phyloP scores from a whole-genome alignment of 2,797 vertebrate genomes.

The Steatocranus sp. region DNA sequence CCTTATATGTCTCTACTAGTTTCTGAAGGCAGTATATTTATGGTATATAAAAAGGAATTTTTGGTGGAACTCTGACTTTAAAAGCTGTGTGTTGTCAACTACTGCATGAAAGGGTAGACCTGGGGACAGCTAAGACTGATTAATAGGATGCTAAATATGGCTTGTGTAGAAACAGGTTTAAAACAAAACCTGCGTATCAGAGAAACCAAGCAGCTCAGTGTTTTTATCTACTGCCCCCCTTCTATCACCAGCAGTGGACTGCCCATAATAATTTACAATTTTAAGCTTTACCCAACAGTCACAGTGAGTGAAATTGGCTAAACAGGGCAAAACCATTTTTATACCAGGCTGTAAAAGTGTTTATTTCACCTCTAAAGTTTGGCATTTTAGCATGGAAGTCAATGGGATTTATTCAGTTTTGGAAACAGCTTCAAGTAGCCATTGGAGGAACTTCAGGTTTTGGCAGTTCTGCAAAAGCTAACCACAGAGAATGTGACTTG shows the following conservation, averaged over 20 bases:
- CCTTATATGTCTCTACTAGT: neutral
- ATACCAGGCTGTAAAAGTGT: neutral
- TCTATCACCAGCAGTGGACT: neutral
- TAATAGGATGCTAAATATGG: neutral
- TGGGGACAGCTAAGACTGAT: neutral
- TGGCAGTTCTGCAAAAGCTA: neutral
- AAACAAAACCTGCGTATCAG: neutral
- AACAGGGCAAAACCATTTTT: neutral
- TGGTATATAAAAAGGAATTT: neutral
- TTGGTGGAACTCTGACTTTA: neutral
- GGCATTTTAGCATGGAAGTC: neutral
- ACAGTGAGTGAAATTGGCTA: neutral
- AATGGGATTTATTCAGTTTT: neutral
- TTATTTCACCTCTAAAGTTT: neutral
- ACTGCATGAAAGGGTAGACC: neutral
- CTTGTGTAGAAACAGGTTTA: neutral
- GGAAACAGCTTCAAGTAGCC: neutral
- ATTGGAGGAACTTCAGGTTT: neutral
- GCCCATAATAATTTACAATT: neutral
- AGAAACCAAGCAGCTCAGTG: neutral
- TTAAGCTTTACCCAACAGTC: neutral
- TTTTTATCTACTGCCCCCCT: neutral
- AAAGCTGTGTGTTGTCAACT: neutral
- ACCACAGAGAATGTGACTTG: neutral
- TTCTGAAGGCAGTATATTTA: neutral